Evolutionary conservation across 2,797 vertebrate species (phyloP).

Genomic region (Pseudochaenichthys georgianus): DNA sequence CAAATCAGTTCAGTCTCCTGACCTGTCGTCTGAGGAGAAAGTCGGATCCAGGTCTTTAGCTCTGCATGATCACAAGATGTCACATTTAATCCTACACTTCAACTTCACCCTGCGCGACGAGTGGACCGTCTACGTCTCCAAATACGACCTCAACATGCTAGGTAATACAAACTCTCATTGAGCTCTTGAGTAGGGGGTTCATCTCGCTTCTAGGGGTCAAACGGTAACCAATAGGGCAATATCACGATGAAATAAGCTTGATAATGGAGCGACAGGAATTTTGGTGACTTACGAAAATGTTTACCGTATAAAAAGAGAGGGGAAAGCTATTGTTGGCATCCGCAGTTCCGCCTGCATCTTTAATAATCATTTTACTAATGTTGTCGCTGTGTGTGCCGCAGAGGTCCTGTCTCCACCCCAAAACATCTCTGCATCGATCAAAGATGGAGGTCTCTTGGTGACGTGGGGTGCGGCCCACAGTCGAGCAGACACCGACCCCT

Average conservation of each 20-base stretch:
- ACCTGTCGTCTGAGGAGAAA: neutral
- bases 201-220: neutral
- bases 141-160: rapidly evolving
- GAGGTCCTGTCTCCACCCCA: conserved; percentile 58
- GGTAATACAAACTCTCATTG: conserved; percentile 50
- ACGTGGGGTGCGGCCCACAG: conserved; percentile 44
- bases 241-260: neutral
- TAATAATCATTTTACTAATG: neutral
- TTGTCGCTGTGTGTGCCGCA: conserved; percentile 46
- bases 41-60: neutral
- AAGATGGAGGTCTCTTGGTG: conserved; percentile 38
- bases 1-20: rapidly evolving
- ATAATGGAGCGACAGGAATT: neutral
- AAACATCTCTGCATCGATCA: conserved; percentile 48
- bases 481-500: rapidly evolving
- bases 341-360: neutral
- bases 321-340: neutral
- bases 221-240: neutral
- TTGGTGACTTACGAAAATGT: neutral
- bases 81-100: conserved; percentile 15
- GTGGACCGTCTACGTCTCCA: conserved; percentile 29
- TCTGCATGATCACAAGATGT: rapidly evolving
- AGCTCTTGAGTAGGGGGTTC: neutral
- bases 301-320: neutral
- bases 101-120: conserved; percentile 26